Evolutionary conservation across 2,888 invertebrate species (phyloP).

Genomic region (Dynastes hyllus): DNA sequence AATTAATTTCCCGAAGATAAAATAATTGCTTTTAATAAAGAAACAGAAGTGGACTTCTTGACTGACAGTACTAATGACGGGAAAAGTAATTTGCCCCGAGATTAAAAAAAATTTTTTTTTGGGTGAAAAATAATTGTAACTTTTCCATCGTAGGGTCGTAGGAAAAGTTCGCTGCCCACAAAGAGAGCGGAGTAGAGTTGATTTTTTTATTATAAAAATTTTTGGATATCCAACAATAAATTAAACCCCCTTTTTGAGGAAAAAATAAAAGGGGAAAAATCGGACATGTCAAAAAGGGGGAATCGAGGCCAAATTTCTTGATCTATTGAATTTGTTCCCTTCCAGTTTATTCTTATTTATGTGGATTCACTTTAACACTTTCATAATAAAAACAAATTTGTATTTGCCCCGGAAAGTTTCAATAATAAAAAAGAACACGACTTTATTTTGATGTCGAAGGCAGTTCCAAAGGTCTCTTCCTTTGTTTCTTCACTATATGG

Average conservation of each 20-base stretch:
- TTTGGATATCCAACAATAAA: no score
- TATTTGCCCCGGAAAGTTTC: slow-evolving; percentile 31
- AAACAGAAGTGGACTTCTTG: slow-evolving; percentile 53
- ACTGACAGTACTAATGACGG: slow-evolving; percentile 62
- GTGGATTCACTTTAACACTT: slow-evolving; percentile 38
- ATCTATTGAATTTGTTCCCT: slow-evolving; percentile 46
- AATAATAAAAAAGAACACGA: slow-evolving; percentile 28
- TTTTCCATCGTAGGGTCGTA: slow-evolving; percentile 30
- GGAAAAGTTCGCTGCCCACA: slow-evolving; percentile 7
- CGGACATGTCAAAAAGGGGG: slow-evolving; percentile 42
- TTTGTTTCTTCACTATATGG: slow-evolving; percentile 7
- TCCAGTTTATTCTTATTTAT: slow-evolving; percentile 40
- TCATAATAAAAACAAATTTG: slow-evolving; percentile 41
- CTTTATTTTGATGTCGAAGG: slow-evolving; percentile 19
- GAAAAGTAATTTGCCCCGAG: slow-evolving; percentile 63
- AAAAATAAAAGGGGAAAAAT: slow-evolving; percentile 42
- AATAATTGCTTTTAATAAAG: slow-evolving; percentile 63
- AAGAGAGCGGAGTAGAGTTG: slow-evolving; percentile 30
- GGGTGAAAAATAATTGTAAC: no score
- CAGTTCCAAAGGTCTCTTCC: not conserved
- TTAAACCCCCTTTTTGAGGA: no score
- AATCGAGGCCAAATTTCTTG: no score
- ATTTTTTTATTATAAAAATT: no score
- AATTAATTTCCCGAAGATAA: slow-evolving; percentile 57
- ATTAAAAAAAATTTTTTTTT: no score